Percentiles rank a stretch among this genome's conserved stretches.
Conservation (phyloP, 2,888 invertebrate genomes). For the Thera britannica region DNA sequence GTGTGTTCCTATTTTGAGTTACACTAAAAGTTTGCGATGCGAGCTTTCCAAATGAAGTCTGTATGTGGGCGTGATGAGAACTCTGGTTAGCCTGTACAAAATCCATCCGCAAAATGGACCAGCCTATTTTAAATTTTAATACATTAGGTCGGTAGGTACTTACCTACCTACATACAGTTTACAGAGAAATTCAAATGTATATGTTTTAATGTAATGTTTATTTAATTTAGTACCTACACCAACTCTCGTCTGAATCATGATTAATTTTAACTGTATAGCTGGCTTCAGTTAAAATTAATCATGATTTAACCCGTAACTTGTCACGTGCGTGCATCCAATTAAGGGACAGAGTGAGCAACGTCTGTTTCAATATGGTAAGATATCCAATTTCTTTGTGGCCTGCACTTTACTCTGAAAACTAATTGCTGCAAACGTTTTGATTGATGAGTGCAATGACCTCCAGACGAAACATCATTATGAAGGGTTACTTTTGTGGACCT, state of each 20-base stretch:
- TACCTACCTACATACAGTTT: background rate
- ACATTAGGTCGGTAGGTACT: background rate
- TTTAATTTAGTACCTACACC: background rate
- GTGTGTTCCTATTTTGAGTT: too few species aligned
- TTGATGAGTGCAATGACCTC: constrained; percentile 73
- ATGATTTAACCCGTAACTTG: constrained; percentile 49
- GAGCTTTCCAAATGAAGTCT: too few species aligned
- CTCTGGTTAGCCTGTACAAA: too few species aligned
- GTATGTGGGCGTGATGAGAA: too few species aligned
- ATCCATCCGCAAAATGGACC: too few species aligned
- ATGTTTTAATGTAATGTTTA: too few species aligned
- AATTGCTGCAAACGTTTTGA: constrained; percentile 75
- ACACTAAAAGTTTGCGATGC: too few species aligned
- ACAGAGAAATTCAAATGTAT: too few species aligned
- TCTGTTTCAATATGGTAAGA: constrained; percentile 50
- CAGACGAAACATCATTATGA: constrained; percentile 49
- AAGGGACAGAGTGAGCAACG: constrained; percentile 50
- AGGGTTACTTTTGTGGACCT: background rate
- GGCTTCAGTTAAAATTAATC: constrained; percentile 34
- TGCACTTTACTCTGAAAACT: constrained; percentile 62
- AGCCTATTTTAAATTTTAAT: too few species aligned
- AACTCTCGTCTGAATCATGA: background rate
- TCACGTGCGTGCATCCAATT: constrained; percentile 58
- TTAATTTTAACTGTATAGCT: background rate
- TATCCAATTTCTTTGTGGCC: constrained; percentile 69